These are phyloP conservation scores for Amaurobius ferox DNA, from an alignment of 2,888 invertebrate genomes.

Conservation along the genomic window DNA sequence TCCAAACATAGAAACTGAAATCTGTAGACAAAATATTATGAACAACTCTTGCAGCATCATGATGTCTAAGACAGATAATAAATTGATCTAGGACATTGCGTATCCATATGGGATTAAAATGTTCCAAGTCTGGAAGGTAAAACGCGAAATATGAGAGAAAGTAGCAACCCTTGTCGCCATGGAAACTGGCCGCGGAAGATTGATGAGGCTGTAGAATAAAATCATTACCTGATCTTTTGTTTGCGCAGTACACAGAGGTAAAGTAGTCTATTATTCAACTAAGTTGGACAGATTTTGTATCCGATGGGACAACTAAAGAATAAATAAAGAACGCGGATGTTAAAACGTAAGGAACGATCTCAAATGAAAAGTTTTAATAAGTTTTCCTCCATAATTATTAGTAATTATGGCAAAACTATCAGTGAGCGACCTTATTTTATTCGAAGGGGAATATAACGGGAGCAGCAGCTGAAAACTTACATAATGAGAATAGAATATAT, in stretches of 20 bases:
- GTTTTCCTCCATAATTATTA: not conserved
- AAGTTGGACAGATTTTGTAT: conserved; percentile 15
- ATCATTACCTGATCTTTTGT: conserved; percentile 42
- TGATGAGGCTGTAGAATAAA: conserved; percentile 42
- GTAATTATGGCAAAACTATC: not conserved
- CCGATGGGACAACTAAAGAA: not conserved
- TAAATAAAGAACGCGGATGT: not conserved
- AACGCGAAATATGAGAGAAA: conserved; percentile 14
- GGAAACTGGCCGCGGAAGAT: conserved; percentile 23
- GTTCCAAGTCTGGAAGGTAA: not conserved
- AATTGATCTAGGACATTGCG: not conserved
- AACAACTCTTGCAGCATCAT: not conserved
- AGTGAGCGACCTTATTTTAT: not conserved
- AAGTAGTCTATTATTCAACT: conserved; percentile 7
- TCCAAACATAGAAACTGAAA: too few relatives aligned
- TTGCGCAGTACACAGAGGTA: not conserved
- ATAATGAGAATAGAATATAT: not conserved
- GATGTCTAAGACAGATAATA: conserved; percentile 6
- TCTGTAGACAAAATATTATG: too few relatives aligned
- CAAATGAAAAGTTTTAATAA: conserved; percentile 5
- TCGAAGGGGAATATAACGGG: not conserved
- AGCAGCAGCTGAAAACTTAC: not conserved
- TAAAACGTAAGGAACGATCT: not conserved
- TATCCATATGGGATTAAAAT: not conserved
- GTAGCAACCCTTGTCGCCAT: conserved; percentile 28